Conservation (phyloP, 2,113 vertebrate genomes). For the Diphyllodes magnificus region DNA sequence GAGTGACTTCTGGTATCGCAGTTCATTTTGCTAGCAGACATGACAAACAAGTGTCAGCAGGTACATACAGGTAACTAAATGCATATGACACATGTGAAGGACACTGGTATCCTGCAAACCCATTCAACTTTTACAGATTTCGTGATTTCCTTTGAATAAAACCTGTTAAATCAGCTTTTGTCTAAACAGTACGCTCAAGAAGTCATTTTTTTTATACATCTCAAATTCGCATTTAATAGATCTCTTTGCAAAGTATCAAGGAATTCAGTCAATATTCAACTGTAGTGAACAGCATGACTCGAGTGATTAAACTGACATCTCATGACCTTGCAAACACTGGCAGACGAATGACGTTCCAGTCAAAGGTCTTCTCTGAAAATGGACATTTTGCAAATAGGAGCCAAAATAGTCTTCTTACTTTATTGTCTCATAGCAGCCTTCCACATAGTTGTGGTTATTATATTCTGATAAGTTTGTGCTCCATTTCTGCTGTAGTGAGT, state of each 20-base stretch:
- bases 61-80: not conserved
- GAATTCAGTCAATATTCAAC: not conserved
- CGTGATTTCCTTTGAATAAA: not conserved
- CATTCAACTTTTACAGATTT: not conserved
- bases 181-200: not conserved
- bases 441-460: not conserved
- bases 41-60: not conserved
- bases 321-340: not conserved
- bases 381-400: not conserved
- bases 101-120: rapidly evolving
- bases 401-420: rapidly evolving
- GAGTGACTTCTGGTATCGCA: not conserved
- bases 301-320: not conserved
- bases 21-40: not conserved
- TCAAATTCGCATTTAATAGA: not conserved
- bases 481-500: not conserved
- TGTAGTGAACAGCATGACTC: not conserved
- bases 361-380: not conserved
- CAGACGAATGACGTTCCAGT: not conserved
- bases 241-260: not conserved
- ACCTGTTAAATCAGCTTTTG: not conserved
- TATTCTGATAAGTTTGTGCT: not conserved
- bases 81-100: not conserved
- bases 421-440: not conserved
- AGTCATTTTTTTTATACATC: not conserved